Base-by-base conservation (phyloP, 2,113 vertebrate genomes). In the Ceyx melanurus region DNA sequence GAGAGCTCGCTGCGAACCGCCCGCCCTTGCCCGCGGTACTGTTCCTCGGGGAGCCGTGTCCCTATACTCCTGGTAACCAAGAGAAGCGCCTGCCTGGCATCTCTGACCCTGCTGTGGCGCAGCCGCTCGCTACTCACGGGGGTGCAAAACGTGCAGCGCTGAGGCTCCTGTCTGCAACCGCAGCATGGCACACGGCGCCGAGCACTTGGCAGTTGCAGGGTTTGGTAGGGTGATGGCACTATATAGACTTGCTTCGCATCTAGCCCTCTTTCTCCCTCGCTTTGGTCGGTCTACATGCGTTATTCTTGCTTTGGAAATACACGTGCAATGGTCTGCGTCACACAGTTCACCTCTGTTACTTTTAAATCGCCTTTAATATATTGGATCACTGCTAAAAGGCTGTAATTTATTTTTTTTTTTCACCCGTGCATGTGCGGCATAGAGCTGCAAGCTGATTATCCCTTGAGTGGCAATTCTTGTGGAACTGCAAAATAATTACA, bases 141-240 rank as follows among this genome's bases (percentile, higher is more conserved):
- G 45, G 0, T 7, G 2, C 6, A 11, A 6, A 48, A 8, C 16
- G 26, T 9, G 26, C 70, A 4, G 66, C 3, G 29, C 10, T 62
- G 5, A 4, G n/a, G 40, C 42, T 53, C 13, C 3, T 6, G 3
- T 4, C 54, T 18, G 79, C 79, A 13, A 76, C 80, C 31, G 66
- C 86, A 45, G 28, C 5, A 78, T 2, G 15, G 29, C 31, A 6
- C 4, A 46, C 1, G 3, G 3, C 5, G 5, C 29, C 25, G 54
- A 22, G 82, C 53, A 3, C 62, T 31, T 2, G 58, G 95, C 91
- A 92, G 72, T 90, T 93, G 91, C 93, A 15, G 73, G 54, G 7
- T 58, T 86, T 23, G 89, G 92, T 50, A 83, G 95, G 89, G 73
- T 77, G 95, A 89, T 86, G 95, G 95, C 93, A 90, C 92, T 94